These are phyloP conservation scores for Xenopus borealis DNA, from an alignment of 2,113 vertebrate species.

Conservation along the genomic window DNA sequence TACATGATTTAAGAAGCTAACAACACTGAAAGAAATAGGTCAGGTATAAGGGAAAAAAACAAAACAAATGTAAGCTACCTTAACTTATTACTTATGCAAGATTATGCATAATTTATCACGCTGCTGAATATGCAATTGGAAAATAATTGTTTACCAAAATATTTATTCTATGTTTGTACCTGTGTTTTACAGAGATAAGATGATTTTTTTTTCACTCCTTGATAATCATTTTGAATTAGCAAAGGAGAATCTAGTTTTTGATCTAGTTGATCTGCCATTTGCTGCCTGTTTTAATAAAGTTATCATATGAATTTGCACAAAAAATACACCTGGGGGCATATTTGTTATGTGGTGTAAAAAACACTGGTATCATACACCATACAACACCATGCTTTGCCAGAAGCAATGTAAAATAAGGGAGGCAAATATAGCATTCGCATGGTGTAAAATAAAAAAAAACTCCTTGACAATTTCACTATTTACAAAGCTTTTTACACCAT, in stretches of 20 bases:
- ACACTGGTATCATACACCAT: too few relatives aligned
- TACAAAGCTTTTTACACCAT: too few relatives aligned
- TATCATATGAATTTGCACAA: too few relatives aligned
- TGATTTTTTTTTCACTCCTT: slow-evolving; percentile 70
- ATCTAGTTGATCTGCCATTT: slow-evolving; percentile 74
- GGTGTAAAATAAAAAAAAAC: too few relatives aligned
- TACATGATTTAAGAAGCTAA: slow-evolving; percentile 86
- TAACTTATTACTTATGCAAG: slow-evolving; percentile 84
- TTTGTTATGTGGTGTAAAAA: too few relatives aligned
- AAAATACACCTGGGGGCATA: too few relatives aligned
- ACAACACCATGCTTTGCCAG: too few relatives aligned
- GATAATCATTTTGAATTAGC: slow-evolving; percentile 77
- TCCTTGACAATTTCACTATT: too few relatives aligned
- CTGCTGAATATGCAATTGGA: slow-evolving; percentile 82
- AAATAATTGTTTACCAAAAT: slow-evolving; percentile 87
- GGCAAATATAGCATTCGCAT: too few relatives aligned
- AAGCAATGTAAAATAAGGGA: too few relatives aligned
- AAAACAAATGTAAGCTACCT: slow-evolving; percentile 78
- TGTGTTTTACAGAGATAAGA: slow-evolving; percentile 80
- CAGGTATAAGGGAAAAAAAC: slow-evolving; percentile 71
- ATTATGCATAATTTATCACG: slow-evolving; percentile 86
- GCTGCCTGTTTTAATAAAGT: slow-evolving; percentile 1
- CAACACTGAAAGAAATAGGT: slow-evolving; percentile 85
- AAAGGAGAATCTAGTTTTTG: slow-evolving; percentile 72
- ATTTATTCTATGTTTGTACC: slow-evolving; percentile 79